A percentile compares a stretch with the other conserved stretches of the same genome.
These are phyloP conservation scores for Trachelus tabidus DNA, from an alignment of 2,888 invertebrate species.

Conservation along the genomic window DNA sequence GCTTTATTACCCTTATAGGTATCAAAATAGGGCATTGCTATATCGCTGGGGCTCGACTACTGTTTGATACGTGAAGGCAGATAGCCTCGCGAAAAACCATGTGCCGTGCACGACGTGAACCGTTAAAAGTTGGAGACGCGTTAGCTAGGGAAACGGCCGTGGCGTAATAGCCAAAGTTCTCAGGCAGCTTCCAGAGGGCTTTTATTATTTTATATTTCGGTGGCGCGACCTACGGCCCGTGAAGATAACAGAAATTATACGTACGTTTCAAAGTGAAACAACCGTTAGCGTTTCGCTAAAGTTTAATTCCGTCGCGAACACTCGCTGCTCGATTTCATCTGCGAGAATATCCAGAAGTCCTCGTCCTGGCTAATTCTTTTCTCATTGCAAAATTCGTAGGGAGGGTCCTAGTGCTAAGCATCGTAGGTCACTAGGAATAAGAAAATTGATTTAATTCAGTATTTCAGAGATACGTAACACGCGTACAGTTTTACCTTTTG, in stretches of 20 bases:
- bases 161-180: slow-evolving; percentile 62
- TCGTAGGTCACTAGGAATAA: background rate
- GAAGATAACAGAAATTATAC: slow-evolving; percentile 54
- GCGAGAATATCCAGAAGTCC: slow-evolving; percentile 15
- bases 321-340: slow-evolving; percentile 25
- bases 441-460: background rate
- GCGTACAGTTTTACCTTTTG: background rate
- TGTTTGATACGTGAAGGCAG: background rate
- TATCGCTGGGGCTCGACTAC: background rate
- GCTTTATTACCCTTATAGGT: background rate
- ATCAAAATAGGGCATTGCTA: background rate
- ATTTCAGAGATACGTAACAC: background rate
- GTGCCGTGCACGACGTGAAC: slow-evolving; percentile 33
- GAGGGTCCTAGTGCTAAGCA: background rate
- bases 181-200: slow-evolving; percentile 20
- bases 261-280: slow-evolving; percentile 50
- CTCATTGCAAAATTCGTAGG: background rate
- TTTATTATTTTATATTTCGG: slow-evolving; percentile 57
- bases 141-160: slow-evolving; percentile 58
- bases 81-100: background rate
- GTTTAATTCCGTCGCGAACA: slow-evolving; percentile 35
- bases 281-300: slow-evolving; percentile 50
- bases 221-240: slow-evolving; percentile 34
- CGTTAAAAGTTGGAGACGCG: slow-evolving; percentile 62
- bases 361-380: background rate